Base-by-base conservation (phyloP, 2,888 invertebrate species). In the Podabrus alpinus region DNA sequence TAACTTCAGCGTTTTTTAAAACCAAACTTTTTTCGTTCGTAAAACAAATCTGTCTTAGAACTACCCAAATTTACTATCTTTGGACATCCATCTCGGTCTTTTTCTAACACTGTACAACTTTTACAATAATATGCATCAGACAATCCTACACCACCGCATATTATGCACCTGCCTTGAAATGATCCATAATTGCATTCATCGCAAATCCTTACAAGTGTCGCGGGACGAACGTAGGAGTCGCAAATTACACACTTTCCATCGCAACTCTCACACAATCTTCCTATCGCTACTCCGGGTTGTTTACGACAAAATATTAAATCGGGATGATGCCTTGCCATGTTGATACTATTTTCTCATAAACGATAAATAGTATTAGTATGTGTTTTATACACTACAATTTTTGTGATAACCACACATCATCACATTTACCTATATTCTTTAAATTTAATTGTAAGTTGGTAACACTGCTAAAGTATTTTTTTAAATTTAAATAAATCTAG, bases 161-260 rank as follows among this genome's bases (percentile, higher is more conserved):
- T 99, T 0, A 99, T 99, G 88, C 99, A 99, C 86, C 97, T 89
- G 24, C 98, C 98, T 87, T 99, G 99, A 86, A 99, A 99, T 0
- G 98, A 99, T 0, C 99, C 99, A 86, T 99, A 99, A 88, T 99
- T 99, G 86, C 99, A 99, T 88, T 99, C 99, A 85, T 99, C 99
- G 86, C 99, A 99, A 80, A 99, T 99, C 72, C 99, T 91, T 5
- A 99, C 99, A 75, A 99, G 87, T 0, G 99, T 99, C 85, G 98
- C 98, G 0, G 99, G 99, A 67, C 99, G 91, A 16, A 99, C 99
- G 86, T 99, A 99, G 0, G 99, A 99, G 88, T 99, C 99, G 87
- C 99, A 99, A 82, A 99, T 99, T 1, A 99, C 99, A 88, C 99
- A 99, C 90, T 99, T 99, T 21, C 99, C 99, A 86, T 99, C 99